Evolutionary conservation across 2,888 invertebrate species (phyloP).

Genomic region (Epinotia brunnichana): DNA sequence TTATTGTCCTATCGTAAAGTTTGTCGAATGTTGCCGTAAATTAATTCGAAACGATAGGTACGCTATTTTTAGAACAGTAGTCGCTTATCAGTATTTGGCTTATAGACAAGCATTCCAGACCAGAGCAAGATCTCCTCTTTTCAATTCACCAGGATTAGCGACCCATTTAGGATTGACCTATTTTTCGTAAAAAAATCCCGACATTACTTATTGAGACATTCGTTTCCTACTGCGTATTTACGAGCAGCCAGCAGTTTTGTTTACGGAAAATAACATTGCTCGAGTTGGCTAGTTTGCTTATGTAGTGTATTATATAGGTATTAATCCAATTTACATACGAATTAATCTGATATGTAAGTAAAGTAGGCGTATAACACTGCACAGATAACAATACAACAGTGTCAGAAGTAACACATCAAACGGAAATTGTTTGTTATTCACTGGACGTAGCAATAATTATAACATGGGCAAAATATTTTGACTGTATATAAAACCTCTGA

Average conservation of each 20-base stretch:
- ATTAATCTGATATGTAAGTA: constrained; percentile 29
- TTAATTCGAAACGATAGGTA: constrained; percentile 18
- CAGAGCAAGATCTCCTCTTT: constrained; percentile 7
- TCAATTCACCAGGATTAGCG: constrained; percentile 11
- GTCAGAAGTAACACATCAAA: constrained; percentile 3
- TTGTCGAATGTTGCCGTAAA: constrained; percentile 54
- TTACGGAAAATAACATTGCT: constrained; percentile 39
- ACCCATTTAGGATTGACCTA: constrained; percentile 29
- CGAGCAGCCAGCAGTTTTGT: constrained; percentile 19
- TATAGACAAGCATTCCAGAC: not conserved
- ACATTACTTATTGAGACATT: constrained; percentile 13
- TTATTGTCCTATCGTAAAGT: constrained; percentile 65
- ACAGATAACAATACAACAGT: constrained; percentile 19
- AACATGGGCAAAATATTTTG: not conserved
- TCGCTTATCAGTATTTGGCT: not conserved
- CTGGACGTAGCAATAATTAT: not conserved
- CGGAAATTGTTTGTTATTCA: not conserved
- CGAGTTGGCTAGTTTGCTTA: constrained; percentile 22
- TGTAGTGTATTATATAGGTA: constrained; percentile 28
- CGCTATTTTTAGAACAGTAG: constrained; percentile 13
- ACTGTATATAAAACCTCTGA: not conserved
- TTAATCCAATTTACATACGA: constrained; percentile 35
- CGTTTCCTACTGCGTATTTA: constrained; percentile 28
- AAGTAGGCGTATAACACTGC: constrained; percentile 4
- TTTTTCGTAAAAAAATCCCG: constrained; percentile 20